Base-by-base conservation (phyloP, 2,888 invertebrate species). In the Lathronympha strigana region DNA sequence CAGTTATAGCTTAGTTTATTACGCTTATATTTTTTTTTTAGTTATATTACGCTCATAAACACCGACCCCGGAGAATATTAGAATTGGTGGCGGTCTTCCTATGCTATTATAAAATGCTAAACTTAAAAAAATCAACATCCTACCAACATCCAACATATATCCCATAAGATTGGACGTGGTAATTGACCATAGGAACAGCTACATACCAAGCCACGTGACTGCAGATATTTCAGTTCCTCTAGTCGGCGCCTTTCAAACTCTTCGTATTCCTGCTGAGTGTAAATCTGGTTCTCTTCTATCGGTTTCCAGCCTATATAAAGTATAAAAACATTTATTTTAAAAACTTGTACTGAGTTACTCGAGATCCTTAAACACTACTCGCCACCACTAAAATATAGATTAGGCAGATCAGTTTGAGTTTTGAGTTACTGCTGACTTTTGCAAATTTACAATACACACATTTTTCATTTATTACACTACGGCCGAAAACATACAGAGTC, bases 261-360 rank as follows among this genome's bases (percentile, higher is more conserved):
- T 60, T 96, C 93, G 72, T 97, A 97, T 78, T 99, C 99, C 67
- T 96, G 94, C 72, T 96, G 95, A 0, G 96, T 95, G 81, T 95
- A 99, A 33, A 96, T 94, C 73, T 94, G 95, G 73, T 98, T 95
- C 74, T 97, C 96, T 76, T 98, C 98, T 4, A 98, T 89, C 0
- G 95, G 94, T 80, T 98, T 95, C 99, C 99, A 99, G 0, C 97
- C 98, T 79, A 69, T 2, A 77, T 75, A 15, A 13, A 49, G n/a
- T 63, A 49, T 17, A 4, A 2, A 21, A 9, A 6, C 9, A 43
- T 19, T 19, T 19, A 11, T 43, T 21, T 2, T 9, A 11, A 13
- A 11, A 45, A 2, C 15, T 11, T 11, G 8, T 40, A 17, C n/a
- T 36, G 15, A 4, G 28, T 28, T 28, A 28, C 28, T 28, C 28